phyloP scores from a whole-genome alignment of 2,113 vertebrate genomes.

The Nycticebus coucang region DNA sequence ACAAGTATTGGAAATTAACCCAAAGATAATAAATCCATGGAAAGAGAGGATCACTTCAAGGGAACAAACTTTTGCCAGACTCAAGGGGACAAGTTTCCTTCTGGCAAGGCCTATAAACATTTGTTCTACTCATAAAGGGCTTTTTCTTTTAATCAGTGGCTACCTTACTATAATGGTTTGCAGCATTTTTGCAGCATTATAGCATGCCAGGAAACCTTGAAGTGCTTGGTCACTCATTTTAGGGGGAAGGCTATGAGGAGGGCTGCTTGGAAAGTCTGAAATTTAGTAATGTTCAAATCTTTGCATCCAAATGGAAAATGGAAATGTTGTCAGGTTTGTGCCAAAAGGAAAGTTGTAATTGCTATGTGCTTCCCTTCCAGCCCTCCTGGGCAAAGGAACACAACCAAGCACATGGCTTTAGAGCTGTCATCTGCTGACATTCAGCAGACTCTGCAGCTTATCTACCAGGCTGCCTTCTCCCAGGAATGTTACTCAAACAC shows the following conservation, averaged over 20 bases:
- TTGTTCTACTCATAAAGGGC: background rate
- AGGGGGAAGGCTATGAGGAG: conserved; percentile 30
- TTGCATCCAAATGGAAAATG: conserved; percentile 57
- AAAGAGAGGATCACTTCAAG: conserved; percentile 4
- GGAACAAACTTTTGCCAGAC: background rate
- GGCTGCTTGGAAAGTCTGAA: conserved; percentile 52
- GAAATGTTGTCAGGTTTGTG: conserved; percentile 48
- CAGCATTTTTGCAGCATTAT: background rate
- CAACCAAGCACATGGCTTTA: background rate
- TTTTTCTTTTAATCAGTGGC: conserved; percentile 2
- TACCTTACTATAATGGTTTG: background rate
- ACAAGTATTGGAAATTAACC: background rate
- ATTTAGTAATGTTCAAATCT: conserved; percentile 69
- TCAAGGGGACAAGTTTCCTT: conserved; percentile 9
- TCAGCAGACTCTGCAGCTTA: background rate
- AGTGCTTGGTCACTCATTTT: conserved; percentile 4
- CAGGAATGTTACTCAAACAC: background rate
- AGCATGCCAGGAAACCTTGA: background rate
- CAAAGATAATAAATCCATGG: background rate
- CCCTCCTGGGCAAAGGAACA: background rate
- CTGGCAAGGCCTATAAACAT: background rate
- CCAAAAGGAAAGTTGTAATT: conserved; percentile 69
- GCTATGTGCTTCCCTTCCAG: background rate
- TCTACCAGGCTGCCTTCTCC: background rate
- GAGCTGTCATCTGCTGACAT: background rate